Evolutionary conservation across 92 coral and sea anemone genomes (phyloP).

Genomic region (Umimayanthus kanabou): DNA sequence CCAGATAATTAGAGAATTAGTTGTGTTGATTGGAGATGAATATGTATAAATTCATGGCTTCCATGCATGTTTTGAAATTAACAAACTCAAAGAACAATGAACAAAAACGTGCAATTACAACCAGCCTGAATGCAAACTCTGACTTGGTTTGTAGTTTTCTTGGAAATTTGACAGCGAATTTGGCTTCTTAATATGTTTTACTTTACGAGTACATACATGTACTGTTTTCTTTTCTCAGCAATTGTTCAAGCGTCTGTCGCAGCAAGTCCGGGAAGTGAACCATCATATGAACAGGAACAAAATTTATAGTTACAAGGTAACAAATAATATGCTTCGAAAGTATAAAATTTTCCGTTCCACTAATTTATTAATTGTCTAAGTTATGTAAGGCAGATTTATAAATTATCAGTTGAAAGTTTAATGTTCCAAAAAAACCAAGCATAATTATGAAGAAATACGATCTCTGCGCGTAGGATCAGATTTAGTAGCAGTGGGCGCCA

Average conservation of each 20-base stretch:
- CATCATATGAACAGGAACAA: conserved; percentile 76
- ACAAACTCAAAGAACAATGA: no score
- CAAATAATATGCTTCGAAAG: no score
- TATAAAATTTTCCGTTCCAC: background rate
- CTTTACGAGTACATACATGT: no score
- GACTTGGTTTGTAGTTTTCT: no score
- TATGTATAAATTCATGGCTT: no score
- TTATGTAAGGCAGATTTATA: background rate
- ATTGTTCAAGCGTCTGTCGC: conserved; percentile 92
- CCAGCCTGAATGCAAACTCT: no score
- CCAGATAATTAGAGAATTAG: background rate
- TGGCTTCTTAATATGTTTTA: background rate
- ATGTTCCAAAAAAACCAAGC: background rate
- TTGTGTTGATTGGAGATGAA: background rate
- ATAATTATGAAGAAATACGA: background rate
- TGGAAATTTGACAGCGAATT: no score
- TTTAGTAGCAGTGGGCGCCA: no score
- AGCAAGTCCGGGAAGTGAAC: conserved; percentile 95
- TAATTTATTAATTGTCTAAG: no score
- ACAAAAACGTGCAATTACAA: no score
- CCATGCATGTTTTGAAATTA: background rate
- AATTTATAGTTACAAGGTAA: conserved; percentile 79
- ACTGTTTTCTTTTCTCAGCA: conserved; percentile 50
- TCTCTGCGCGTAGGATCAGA: no score
- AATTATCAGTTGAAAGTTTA: no score